Evolutionary conservation across 2,113 vertebrate species (phyloP), one percentile per base, ranked within the genome.

Genomic region (Genyomyrus donnyi): DNA sequence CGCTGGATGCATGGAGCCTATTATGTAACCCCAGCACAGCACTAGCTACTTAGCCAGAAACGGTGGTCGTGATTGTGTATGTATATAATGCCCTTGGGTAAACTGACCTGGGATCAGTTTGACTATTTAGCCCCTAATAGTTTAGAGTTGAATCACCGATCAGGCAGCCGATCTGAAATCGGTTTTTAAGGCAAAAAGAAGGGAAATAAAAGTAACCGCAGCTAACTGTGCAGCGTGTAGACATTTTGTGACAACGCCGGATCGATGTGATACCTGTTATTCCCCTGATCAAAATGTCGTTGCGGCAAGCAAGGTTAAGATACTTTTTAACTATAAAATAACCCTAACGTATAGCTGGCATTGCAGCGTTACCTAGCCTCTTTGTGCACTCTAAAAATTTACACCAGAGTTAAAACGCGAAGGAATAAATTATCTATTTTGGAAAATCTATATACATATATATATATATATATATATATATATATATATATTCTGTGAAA

Each of bases 191-290:
- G 17, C 31, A 8, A 5, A 80, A 35, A 80, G 24, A 45, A 48
- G 62, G 62, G 27, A 70, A 31, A 70, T 70, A 48, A 85, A 85
- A 52, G 85, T 53, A 53, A 53, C n/a, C 85, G n/a, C 27, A 49
- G 85, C 85, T 87, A 52, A 87, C 49, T 21, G 85, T 87, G 62
- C 53, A 27, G 5, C 66, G 35, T 89, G 89, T 89, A 85, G 89
- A 89, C 89, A 89, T 89, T 89, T 89, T 89, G 89, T 89, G 50
- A 85, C 77, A 89, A 89, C 50, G 50, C 21, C 50, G 77, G 74
- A 27, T 85, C 74, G 19, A 58, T 89, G 77, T 56, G 89, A 89
- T 89, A 85, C 89, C 80, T 50, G 89, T 85, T 84, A 49, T 83
- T 84, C 46, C 52, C 84, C 80, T 27, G 52, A 85, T 62, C 77